Evolutionary conservation across 2,113 vertebrate species (phyloP).

Genomic region (Tyto alba): DNA sequence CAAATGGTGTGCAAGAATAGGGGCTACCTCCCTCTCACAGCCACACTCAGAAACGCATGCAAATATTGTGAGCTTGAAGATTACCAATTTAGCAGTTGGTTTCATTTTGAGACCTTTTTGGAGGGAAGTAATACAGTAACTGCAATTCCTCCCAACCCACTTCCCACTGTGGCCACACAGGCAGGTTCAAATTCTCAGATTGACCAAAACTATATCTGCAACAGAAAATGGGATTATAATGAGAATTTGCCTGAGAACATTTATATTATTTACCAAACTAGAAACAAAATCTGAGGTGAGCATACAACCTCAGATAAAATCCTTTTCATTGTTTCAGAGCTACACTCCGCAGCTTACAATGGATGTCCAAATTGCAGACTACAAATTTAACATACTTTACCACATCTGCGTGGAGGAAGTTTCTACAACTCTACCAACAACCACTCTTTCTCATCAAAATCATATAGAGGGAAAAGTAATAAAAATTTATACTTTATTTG

Average conservation of each 20-base stretch:
- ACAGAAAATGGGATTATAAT: neutral
- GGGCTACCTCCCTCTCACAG: neutral
- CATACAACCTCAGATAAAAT: neutral
- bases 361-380: neutral
- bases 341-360: neutral
- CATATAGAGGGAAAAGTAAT: neutral
- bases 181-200: neutral
- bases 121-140: conserved; percentile 49
- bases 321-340: neutral
- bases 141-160: conserved; percentile 26
- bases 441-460: neutral
- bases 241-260: neutral
- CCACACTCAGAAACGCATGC: neutral
- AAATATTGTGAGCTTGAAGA: neutral
- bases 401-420: neutral
- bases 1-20: neutral
- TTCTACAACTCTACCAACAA: neutral
- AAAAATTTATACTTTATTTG: neutral
- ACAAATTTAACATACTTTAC: neutral
- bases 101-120: conserved; percentile 33
- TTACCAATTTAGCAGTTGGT: conserved; percentile 28
- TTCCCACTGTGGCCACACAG: neutral
- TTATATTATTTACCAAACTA: neutral
- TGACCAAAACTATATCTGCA: neutral
- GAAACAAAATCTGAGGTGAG: neutral